Percentiles rank a stretch among this genome's conserved stretches.
These are phyloP conservation scores for Poicephalus gulielmi DNA, from an alignment of 2,113 vertebrate genomes.

Conservation along the genomic window DNA sequence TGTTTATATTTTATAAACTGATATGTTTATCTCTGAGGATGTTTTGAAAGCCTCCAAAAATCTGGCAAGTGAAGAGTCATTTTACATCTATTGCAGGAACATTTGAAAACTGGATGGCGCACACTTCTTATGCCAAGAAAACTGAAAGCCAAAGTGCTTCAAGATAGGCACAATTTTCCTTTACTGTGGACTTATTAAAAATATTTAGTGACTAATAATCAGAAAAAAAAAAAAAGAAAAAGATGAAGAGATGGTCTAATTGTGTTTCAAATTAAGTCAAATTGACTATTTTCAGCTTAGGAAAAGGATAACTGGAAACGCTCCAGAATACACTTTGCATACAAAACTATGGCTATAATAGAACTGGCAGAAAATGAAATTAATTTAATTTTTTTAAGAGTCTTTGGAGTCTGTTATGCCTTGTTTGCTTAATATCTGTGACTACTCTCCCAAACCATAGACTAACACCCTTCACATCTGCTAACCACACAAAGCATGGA, in stretches of 20 bases:
- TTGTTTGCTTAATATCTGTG: background rate
- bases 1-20: background rate
- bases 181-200: background rate
- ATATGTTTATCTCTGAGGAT: background rate
- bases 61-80: background rate
- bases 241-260: background rate
- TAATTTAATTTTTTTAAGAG: background rate
- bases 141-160: background rate
- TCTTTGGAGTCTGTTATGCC: background rate
- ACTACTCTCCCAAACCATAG: background rate
- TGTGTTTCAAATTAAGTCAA: slow-evolving; percentile 10
- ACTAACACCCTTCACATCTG: background rate
- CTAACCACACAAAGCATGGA: background rate
- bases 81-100: background rate
- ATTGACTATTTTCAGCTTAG: background rate
- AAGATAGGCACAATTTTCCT: background rate
- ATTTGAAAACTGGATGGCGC: slow-evolving; percentile 1
- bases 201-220: background rate
- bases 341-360: background rate
- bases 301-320: slow-evolving; percentile 11
- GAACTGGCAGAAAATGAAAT: background rate
- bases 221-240: background rate
- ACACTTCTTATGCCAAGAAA: slow-evolving; percentile 25
- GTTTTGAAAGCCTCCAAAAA: slow-evolving; percentile 31
- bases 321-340: background rate